These are phyloP conservation scores for Microdon myrmicae DNA, from an alignment of 2,888 invertebrate species.

Conservation along the genomic window DNA sequence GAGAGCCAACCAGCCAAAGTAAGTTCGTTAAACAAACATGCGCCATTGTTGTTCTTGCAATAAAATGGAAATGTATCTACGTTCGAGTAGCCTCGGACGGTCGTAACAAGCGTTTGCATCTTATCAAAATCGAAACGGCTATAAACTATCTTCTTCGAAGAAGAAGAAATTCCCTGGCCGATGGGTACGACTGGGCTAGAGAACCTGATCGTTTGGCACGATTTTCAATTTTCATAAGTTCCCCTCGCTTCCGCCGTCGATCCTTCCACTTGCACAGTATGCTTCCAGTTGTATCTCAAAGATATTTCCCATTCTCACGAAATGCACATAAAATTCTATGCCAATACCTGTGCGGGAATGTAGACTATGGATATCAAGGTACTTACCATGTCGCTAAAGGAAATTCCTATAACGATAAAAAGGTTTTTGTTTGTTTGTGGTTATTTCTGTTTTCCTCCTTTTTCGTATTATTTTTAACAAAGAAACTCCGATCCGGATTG, in stretches of 20 bases:
- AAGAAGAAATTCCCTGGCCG: too few species aligned
- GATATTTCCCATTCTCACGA: constrained; percentile 43
- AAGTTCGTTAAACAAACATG: constrained; percentile 31
- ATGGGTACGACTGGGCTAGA: not conserved
- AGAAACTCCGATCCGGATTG: not conserved
- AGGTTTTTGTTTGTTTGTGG: constrained; percentile 8
- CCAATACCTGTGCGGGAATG: not conserved
- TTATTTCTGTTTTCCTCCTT: not conserved
- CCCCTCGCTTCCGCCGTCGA: too few species aligned
- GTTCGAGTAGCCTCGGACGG: constrained; percentile 20
- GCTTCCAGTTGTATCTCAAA: constrained; percentile 1
- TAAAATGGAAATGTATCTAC: constrained; percentile 13
- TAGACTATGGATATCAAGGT: not conserved
- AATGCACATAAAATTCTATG: constrained; percentile 32
- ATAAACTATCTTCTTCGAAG: constrained; percentile 42
- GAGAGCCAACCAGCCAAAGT: too few species aligned
- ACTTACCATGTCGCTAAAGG: constrained; percentile 39
- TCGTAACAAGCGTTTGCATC: constrained; percentile 36
- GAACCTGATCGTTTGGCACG: constrained; percentile 38
- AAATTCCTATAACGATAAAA: constrained; percentile 29
- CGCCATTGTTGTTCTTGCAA: too few species aligned
- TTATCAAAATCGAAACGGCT: constrained; percentile 50
- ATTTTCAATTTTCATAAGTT: constrained; percentile 50
- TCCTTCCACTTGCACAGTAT: too few species aligned
- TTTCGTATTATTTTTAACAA: too few species aligned